phyloP scores from a whole-genome alignment of 92 coral and sea anemone genomes.

The Blastomussa wellsi region DNA sequence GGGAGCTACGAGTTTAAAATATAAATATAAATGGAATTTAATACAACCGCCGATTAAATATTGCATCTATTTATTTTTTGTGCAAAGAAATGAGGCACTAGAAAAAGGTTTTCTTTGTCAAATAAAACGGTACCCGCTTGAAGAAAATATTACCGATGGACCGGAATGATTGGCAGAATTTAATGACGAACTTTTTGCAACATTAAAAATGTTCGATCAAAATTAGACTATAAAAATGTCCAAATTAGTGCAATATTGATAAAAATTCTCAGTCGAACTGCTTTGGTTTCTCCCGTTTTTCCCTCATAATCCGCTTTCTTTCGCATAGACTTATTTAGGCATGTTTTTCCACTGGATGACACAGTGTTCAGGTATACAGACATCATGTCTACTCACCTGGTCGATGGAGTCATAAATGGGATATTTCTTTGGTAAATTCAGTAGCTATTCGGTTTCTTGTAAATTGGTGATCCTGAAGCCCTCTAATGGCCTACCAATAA shows the following conservation, averaged over 20 bases:
- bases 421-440: neutral
- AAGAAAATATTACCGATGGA: neutral
- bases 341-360: neutral
- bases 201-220: neutral
- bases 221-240: neutral
- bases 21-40: neutral
- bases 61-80: neutral
- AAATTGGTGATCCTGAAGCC: neutral
- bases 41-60: neutral
- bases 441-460: neutral
- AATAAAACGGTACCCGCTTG: neutral
- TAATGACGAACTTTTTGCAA: neutral
- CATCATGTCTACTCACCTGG: neutral
- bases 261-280: neutral
- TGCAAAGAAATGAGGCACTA: neutral
- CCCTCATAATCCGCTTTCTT: neutral
- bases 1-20: neutral
- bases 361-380: neutral
- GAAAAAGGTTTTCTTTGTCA: neutral
- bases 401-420: neutral
- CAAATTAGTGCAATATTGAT: neutral
- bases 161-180: neutral
- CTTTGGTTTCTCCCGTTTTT: neutral
- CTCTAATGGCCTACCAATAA: neutral
- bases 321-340: too few relatives aligned